Conservation (phyloP, 2,797 vertebrate species). For the Argya squamiceps region DNA sequence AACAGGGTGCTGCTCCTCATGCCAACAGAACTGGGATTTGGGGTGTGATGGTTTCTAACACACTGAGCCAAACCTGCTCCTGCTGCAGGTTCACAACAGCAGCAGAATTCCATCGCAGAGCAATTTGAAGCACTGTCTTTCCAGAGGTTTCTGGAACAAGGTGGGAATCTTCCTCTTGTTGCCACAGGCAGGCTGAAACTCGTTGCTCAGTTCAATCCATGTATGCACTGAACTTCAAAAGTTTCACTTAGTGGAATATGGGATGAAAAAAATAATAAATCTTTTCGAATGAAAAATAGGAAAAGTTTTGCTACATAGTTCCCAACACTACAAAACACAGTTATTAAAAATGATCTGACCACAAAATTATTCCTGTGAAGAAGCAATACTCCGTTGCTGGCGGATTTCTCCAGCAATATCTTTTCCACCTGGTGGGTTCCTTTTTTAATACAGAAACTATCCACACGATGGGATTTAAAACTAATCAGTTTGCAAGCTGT, state of each 20-base stretch:
- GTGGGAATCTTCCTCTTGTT: conserved; percentile 16
- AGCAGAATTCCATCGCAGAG: background rate
- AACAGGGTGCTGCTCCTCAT: background rate
- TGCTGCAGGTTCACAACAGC: background rate
- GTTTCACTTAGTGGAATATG: background rate
- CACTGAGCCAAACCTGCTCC: background rate
- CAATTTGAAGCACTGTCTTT: background rate
- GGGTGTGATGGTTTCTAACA: background rate
- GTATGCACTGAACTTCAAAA: conserved; percentile 29
- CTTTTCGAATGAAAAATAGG: background rate
- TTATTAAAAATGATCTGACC: background rate
- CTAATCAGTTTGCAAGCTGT: conserved; percentile 33
- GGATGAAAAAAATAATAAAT: background rate
- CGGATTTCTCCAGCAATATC: background rate
- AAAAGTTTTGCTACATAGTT: background rate
- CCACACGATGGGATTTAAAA: conserved; percentile 5
- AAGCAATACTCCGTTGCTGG: background rate
- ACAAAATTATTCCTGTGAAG: background rate
- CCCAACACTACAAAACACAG: background rate
- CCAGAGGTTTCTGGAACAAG: background rate
- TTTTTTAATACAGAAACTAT: conserved; percentile 2
- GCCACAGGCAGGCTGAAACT: conserved; percentile 19
- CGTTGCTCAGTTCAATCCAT: conserved; percentile 25
- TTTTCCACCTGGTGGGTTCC: background rate
- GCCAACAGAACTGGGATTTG: background rate